Evolutionary conservation across 2,113 vertebrate species (phyloP).

Genomic region (Scolopax mira): DNA sequence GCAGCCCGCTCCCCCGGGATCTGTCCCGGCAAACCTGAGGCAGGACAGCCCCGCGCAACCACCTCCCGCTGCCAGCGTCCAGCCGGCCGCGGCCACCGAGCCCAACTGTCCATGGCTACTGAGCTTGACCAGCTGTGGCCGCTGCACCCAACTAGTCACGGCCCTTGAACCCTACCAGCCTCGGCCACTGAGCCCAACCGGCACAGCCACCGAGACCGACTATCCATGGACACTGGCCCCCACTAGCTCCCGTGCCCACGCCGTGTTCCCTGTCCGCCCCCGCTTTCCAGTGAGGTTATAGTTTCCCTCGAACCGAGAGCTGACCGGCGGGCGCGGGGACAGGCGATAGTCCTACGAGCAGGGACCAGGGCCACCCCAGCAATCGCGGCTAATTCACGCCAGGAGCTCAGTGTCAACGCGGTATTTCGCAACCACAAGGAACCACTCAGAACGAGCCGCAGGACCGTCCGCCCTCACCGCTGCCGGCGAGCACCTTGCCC

Average conservation of each 20-base stretch:
- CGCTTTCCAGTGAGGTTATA: too few species aligned
- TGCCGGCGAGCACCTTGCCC: fast-evolving
- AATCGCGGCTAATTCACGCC: not conserved
- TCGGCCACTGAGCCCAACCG: not conserved
- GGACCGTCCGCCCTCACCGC: not conserved
- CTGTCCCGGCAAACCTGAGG: not conserved
- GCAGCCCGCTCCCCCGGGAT: not conserved
- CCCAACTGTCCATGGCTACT: not conserved
- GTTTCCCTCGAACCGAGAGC: not conserved
- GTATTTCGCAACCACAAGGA: fast-evolving
- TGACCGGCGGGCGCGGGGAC: fast-evolving
- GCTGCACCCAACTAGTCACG: not conserved
- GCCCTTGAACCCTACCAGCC: not conserved
- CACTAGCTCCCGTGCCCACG: too few species aligned
- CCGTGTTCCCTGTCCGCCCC: too few species aligned
- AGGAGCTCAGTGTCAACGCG: fast-evolving
- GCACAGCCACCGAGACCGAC: not conserved
- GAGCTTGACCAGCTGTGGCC: not conserved
- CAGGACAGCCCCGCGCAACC: not conserved
- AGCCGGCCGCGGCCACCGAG: not conserved
- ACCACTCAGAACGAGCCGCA: not conserved
- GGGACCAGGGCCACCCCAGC: not conserved
- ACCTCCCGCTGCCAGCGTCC: not conserved
- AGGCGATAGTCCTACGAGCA: not conserved
- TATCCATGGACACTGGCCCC: not conserved